Evolutionary conservation across 1,140 invertebrate species (phyloP).

Genomic region (Centruroides sculpturatus): DNA sequence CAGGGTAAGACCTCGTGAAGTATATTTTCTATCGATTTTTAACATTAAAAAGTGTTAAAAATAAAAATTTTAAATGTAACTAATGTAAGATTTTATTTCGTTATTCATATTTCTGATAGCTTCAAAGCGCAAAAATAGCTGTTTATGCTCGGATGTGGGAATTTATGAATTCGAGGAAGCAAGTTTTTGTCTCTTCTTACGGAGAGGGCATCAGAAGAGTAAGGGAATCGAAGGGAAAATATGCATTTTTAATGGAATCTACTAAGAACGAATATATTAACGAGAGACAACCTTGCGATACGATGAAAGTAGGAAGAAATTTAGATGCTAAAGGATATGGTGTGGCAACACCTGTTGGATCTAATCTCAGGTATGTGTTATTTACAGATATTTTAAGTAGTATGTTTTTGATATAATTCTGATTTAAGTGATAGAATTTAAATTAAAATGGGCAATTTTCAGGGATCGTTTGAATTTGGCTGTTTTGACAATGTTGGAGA

Average conservation of each 20-base stretch:
- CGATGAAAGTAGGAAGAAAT: conserved; percentile 83
- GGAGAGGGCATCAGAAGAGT: conserved; percentile 71
- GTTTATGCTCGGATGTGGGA: conserved; percentile 92
- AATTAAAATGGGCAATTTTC: conserved; percentile 18
- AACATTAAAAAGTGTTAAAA: not conserved
- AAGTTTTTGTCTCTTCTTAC: conserved; percentile 66
- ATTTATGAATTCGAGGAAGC: conserved; percentile 72
- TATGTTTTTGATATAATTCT: not conserved
- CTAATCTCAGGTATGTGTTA: conserved; percentile 58
- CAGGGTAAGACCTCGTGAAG: conserved; percentile 40
- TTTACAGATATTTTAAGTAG: not conserved
- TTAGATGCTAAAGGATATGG: conserved; percentile 89
- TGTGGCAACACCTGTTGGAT: conserved; percentile 77
- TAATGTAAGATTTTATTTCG: no score
- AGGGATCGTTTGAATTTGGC: conserved; percentile 82
- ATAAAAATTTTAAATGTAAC: not conserved
- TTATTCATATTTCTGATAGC: not conserved
- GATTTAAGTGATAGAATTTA: not conserved
- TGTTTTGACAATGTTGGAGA: conserved; percentile 80
- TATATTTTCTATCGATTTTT: not conserved
- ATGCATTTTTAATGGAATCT: conserved; percentile 83
- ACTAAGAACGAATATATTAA: conserved; percentile 91
- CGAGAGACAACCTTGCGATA: conserved; percentile 81
- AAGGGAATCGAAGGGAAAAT: conserved; percentile 67
- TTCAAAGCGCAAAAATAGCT: conserved; percentile 68